Evolutionary conservation across 2,888 invertebrate genomes (phyloP).

Genomic region (Hypolimnas misippus): DNA sequence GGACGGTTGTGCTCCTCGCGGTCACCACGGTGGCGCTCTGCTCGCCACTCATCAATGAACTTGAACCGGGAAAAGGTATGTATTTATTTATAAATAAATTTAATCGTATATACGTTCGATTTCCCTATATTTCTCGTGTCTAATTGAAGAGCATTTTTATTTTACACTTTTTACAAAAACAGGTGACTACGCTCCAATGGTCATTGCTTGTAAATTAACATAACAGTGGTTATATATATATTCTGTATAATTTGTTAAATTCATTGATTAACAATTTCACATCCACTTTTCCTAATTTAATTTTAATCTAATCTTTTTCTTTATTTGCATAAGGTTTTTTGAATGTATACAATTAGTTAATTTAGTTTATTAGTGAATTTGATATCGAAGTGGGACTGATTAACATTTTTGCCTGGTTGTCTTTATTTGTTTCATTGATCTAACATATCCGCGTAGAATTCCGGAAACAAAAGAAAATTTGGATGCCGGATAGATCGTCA

Average conservation of each 20-base stretch:
- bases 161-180: not conserved
- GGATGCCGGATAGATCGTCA: constrained; percentile 49
- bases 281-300: no score
- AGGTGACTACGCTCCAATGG: not conserved
- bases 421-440: no score
- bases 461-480: constrained; percentile 42
- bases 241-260: no score
- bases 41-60: constrained; percentile 68
- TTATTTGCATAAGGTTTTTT: no score
- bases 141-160: not conserved
- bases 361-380: not conserved
- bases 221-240: not conserved
- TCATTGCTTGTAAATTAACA: not conserved
- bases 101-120: not conserved
- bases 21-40: constrained; percentile 54
- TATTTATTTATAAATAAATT: constrained; percentile 26
- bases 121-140: not conserved
- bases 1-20: constrained; percentile 62
- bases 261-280: no score
- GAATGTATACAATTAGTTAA: no score
- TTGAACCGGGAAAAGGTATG: constrained; percentile 70
- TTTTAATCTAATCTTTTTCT: no score
- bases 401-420: no score
- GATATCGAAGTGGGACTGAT: not conserved
- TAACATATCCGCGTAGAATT: no score